Evolutionary conservation across 1,140 invertebrate species (phyloP), one percentile per base, ranked within the genome.

Genomic region (Charaxes varanes): DNA sequence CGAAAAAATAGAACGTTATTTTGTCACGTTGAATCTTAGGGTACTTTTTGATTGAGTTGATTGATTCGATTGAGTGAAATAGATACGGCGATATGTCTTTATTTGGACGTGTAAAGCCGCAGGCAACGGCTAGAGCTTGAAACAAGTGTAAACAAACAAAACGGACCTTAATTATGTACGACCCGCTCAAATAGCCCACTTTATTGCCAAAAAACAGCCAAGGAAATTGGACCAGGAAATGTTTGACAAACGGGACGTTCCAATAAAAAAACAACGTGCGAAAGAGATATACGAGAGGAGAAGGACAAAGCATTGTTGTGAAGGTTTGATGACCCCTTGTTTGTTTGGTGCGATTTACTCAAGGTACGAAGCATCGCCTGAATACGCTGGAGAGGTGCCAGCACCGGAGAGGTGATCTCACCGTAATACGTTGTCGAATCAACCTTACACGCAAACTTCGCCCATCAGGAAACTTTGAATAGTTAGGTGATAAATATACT

Each of bases 291-390:
- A 31, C 10, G 14, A 11, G 8, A 7, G 3, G 21, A 53, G 11
- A 43, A 19, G 38, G 23, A 50, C 31, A 42, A 52, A 48, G 53
- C 45, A 47, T 43, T 41, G 44, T 33, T 32, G 33, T 28, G 33
- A 21, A 41, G 41, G 49, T 58, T 55, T 64, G 54, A 60, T 54
- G 58, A 49, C 42, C 58, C 47, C 35, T 27, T 58, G 62, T 68
- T 60, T 62, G 64, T 68, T 71, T 66, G 52, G 60, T 43, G 53
- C 47, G 66, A 73, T 74, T 67, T 67, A 64, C 52, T 59, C 55
- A 62, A 65, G 61, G 61, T 60, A 47, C 40, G 33, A 58, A 31
- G 43, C 41, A 49, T 56, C 21, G 37, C 32, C 30, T 23, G 46
- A 49, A 53, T 28, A 28, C 26, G 19, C 24, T 33, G 41, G 37